Conservation (phyloP, 2,113 vertebrate genomes). For the Heterotilapia buettikoferi region DNA sequence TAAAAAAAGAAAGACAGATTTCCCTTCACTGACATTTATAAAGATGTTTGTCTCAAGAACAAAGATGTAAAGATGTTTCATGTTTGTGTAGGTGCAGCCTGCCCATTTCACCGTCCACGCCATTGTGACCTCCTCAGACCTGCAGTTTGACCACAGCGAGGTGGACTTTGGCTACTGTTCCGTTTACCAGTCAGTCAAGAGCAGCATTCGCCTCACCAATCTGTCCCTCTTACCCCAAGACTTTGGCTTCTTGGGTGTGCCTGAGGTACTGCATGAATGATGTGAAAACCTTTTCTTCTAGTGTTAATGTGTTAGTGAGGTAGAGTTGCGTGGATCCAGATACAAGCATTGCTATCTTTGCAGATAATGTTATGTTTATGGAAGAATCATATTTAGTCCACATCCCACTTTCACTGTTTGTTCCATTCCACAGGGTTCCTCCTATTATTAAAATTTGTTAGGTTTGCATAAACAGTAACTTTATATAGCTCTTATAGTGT, state of each 20-base stretch:
- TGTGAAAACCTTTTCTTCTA: neutral
- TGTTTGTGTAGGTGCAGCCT: conserved; percentile 69
- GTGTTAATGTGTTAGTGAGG: neutral
- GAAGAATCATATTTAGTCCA: neutral
- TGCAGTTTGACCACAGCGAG: conserved; percentile 73
- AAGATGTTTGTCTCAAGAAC: neutral
- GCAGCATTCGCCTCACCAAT: conserved; percentile 74
- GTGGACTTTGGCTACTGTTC: conserved; percentile 87
- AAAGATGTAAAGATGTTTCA: neutral
- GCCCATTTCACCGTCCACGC: conserved; percentile 80
- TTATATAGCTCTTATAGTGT: neutral
- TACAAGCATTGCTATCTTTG: neutral
- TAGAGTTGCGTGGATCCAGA: neutral
- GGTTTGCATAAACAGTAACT: neutral
- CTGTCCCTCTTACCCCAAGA: conserved; percentile 85
- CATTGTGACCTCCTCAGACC: conserved; percentile 81
- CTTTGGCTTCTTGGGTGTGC: conserved; percentile 84
- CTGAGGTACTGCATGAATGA: conserved; percentile 72
- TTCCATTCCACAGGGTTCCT: neutral
- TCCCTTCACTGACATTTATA: neutral
- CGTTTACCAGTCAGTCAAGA: conserved; percentile 75
- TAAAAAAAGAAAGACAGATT: neutral
- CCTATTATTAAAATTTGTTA: neutral
- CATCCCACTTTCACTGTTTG: neutral
- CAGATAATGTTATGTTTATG: neutral